A percentile compares a stretch with the other conserved stretches of the same genome.
phyloP scores from a whole-genome alignment of 2,888 invertebrate species.

The Brachyopa scutellaris region DNA sequence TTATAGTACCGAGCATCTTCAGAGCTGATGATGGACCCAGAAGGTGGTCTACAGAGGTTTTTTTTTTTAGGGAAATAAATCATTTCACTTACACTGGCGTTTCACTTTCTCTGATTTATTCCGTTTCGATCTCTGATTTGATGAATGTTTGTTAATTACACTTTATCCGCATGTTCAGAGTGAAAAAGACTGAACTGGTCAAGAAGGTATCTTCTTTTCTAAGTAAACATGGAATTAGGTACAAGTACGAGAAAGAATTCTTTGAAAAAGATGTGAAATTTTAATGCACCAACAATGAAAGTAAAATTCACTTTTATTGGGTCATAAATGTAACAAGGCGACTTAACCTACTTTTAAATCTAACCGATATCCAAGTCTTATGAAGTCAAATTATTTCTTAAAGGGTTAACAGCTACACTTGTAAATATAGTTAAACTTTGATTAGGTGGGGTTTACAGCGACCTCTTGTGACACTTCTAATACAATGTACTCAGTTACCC shows the following conservation, averaged over 20 bases:
- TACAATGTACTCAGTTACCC: no score
- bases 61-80: conserved; percentile 29
- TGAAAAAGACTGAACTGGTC: background rate
- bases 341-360: no score
- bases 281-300: background rate
- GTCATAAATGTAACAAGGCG: background rate
- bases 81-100: conserved; percentile 33
- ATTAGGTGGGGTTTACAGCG: no score
- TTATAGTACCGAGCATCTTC: background rate
- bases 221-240: background rate
- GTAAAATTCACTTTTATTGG: background rate
- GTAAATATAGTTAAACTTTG: no score
- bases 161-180: background rate
- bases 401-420: no score
- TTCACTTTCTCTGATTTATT: conserved; percentile 49
- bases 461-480: no score
- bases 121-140: background rate
- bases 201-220: conserved; percentile 11
- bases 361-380: no score
- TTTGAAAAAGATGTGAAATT: background rate
- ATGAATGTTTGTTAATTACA: conserved; percentile 7
- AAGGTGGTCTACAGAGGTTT: background rate
- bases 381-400: no score
- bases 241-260: background rate
- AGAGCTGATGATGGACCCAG: background rate